Conservation (phyloP, 2,797 vertebrate species). For the Phoxinus dragarum region DNA sequence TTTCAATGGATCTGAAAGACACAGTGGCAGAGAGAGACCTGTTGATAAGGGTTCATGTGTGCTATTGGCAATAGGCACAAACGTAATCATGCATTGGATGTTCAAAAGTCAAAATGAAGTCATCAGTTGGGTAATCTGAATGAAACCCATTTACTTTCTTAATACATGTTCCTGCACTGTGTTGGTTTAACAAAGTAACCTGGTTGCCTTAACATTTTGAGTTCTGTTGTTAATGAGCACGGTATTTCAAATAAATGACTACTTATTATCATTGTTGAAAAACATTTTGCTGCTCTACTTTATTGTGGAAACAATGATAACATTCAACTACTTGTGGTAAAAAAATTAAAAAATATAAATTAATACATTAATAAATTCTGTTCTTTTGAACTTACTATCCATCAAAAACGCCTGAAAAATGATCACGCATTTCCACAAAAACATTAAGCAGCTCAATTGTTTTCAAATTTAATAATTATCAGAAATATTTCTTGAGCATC, state of each 20-base stretch:
- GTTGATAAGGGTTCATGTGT: constrained; percentile 12
- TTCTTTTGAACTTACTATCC: too few relatives aligned
- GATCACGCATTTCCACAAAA: too few relatives aligned
- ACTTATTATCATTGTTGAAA: neutral
- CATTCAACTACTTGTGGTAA: neutral
- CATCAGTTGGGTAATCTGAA: neutral
- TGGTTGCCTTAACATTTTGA: too few relatives aligned
- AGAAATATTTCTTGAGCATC: too few relatives aligned
- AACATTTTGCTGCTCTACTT: neutral
- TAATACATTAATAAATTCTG: neutral
- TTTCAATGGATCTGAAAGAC: constrained; percentile 72
- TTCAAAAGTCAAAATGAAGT: neutral
- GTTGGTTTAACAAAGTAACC: too few relatives aligned
- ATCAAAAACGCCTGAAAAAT: too few relatives aligned
- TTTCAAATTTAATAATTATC: too few relatives aligned
- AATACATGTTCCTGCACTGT: neutral
- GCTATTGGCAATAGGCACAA: neutral
- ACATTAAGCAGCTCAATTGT: too few relatives aligned
- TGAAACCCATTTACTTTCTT: neutral
- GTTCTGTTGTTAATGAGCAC: neutral
- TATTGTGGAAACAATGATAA: too few relatives aligned
- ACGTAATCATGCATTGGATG: neutral
- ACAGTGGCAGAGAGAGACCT: constrained; percentile 49
- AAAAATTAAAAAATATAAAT: neutral
- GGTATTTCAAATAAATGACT: neutral